Base-by-base conservation (phyloP, 1,140 invertebrate species). In the Leptestheria dahalacensis region DNA sequence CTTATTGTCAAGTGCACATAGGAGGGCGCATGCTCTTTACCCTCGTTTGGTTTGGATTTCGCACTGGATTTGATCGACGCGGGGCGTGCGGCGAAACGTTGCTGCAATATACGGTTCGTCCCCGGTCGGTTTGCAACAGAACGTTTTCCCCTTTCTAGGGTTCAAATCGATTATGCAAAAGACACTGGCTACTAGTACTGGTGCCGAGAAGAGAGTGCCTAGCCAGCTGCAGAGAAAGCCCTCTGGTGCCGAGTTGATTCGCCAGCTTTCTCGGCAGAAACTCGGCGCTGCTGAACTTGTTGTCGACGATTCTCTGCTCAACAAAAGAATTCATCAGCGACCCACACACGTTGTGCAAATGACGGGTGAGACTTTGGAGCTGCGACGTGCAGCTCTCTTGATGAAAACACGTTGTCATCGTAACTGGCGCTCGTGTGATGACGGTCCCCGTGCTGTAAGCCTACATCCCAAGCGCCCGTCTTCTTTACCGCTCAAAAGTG, bases 211-310 rank as follows among this genome's bases (percentile, higher is more conserved):
- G 6, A 41, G 15, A 15, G 33, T 15, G 6, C 15, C 6, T 41
- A 41, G 33, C 15, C 33, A 41, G 33, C 33, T 6, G 33, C 6
- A 41, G 15, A 41, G 33, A 41, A 55, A 33, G 20, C 26, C 53
- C 3, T 26, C 58, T 15, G 58, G 58, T 33, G 58, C 58, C 1
- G 58, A 60, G 23, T 49, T 60, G 26, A 60, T 60, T 41, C 58
- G 58, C 48, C 58, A 51, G 18, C 53, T 55, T 25, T 55, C 53
- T 20, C 33, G 20, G 15, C 53, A 55, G 20, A 55, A 55, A 55
- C 33, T 55, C 25, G 21, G 33, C 3, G 12, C 25, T 18, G 25
- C 12, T n/a, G n/a, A n/a, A n/a, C 28, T 25, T 41, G 26, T 29
- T 20, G 26, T 28, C 25, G 53, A 55, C 28, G 53, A 55, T 24